Conservation (phyloP, 2,113 vertebrate species). For the Pelvicachromis taeniatus region DNA sequence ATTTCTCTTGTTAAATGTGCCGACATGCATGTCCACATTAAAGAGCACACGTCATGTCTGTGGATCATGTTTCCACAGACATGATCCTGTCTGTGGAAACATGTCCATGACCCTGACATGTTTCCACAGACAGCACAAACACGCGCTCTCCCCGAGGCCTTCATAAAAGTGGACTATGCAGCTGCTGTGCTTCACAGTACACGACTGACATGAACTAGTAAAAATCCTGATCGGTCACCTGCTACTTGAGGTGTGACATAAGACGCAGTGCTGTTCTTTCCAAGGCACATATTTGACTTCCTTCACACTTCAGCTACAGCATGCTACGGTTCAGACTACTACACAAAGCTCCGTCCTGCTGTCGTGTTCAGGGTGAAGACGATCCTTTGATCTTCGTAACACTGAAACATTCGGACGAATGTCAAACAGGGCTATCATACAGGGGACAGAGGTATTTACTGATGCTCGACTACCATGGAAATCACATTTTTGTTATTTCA, state of each 20-base stretch:
- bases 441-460: slow-evolving; percentile 33
- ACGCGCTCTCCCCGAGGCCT: background rate
- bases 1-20: background rate
- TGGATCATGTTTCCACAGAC: background rate
- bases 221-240: background rate
- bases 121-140: background rate
- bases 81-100: no score
- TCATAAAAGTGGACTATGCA: slow-evolving; percentile 1
- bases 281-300: slow-evolving; percentile 66
- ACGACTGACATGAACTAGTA: background rate
- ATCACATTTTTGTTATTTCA: slow-evolving; percentile 46
- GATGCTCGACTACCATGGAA: slow-evolving; percentile 31
- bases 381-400: background rate
- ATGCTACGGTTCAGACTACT: slow-evolving; percentile 8
- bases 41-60: slow-evolving; percentile 35
- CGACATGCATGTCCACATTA: slow-evolving; percentile 16
- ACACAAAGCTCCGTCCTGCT: background rate
- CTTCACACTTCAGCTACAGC: background rate
- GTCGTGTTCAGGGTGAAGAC: slow-evolving; percentile 8
- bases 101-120: no score
- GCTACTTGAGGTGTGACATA: background rate
- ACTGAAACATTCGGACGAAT: slow-evolving; percentile 24
- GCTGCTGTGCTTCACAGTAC: slow-evolving; percentile 38
- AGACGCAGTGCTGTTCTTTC: background rate
- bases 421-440: background rate